Evolutionary conservation across 1,140 invertebrate species (phyloP).

Genomic region (Drosophila novamexicana): DNA sequence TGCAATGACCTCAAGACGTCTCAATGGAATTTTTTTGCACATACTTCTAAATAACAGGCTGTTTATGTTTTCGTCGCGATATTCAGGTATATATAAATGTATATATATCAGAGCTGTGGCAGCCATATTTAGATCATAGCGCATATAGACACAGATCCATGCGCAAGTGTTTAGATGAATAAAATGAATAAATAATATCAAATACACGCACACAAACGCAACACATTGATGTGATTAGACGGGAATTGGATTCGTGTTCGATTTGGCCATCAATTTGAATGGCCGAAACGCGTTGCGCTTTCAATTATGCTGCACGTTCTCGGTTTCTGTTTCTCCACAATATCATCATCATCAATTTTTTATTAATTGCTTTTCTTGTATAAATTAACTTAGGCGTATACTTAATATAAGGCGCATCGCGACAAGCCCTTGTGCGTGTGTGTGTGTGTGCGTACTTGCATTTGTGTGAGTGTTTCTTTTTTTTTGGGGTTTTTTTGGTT

Average conservation of each 20-base stretch:
- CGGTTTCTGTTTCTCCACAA: conserved; percentile 39
- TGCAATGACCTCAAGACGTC: conserved; percentile 67
- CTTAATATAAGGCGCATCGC: conserved; percentile 69
- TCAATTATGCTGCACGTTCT: conserved; percentile 9
- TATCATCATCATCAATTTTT: conserved; percentile 64
- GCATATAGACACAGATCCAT: conserved; percentile 15
- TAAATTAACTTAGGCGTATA: conserved; percentile 80
- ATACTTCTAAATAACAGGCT: conserved; percentile 36
- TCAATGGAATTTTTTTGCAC: conserved; percentile 63
- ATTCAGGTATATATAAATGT: conserved; percentile 23
- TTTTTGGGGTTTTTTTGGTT: conserved; percentile 36
- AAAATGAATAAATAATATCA: conserved; percentile 65
- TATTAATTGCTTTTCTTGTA: conserved; percentile 73
- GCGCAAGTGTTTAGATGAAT: conserved; percentile 53
- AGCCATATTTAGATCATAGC: conserved; percentile 43
- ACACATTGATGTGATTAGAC: conserved; percentile 55
- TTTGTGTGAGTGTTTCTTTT: conserved; percentile 53
- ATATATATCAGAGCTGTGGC: conserved; percentile 29
- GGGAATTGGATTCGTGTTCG: conserved; percentile 15
- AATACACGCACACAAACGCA: conserved; percentile 63
- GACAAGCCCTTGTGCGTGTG: conserved; percentile 52
- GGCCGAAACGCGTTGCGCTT: not conserved
- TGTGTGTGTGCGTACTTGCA: conserved; percentile 43
- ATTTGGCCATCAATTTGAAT: not conserved
- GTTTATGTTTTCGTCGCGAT: conserved; percentile 45